Evolutionary conservation across 2,797 vertebrate genomes (phyloP).

Genomic region (Labeo calbasu): DNA sequence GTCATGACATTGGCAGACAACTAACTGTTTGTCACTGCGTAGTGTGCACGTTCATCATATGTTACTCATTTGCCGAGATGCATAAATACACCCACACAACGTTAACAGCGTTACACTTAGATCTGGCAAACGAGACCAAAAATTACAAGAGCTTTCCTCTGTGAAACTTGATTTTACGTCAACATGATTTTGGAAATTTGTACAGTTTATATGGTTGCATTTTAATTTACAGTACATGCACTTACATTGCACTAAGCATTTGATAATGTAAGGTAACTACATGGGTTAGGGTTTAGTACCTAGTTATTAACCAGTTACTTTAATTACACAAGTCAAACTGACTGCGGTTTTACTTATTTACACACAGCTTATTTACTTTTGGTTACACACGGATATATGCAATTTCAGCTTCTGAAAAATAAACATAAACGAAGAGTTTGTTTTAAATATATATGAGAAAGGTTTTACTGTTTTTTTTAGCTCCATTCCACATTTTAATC

Average conservation of each 20-base stretch:
- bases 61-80: slow-evolving; percentile 4
- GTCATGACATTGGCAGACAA: slow-evolving; percentile 38
- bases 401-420: not conserved
- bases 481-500: not conserved
- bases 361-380: not conserved
- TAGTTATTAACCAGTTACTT: not conserved
- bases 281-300: not conserved
- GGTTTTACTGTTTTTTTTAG: too few species aligned
- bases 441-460: too few species aligned
- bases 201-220: not conserved
- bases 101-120: not conserved
- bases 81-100: not conserved
- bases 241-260: not conserved
- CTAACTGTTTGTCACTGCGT: slow-evolving; percentile 8
- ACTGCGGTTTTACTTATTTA: not conserved
- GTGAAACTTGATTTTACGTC: not conserved
- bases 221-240: not conserved
- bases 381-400: not conserved
- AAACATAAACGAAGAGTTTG: too few species aligned
- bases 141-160: not conserved
- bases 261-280: not conserved
- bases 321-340: not conserved
- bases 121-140: not conserved
- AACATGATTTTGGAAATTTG: not conserved
- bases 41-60: not conserved